A percentile compares a stretch with the other conserved stretches of the same genome.
Evolutionary conservation across 2,113 vertebrate genomes (phyloP).

Genomic region (Sturnus vulgaris): DNA sequence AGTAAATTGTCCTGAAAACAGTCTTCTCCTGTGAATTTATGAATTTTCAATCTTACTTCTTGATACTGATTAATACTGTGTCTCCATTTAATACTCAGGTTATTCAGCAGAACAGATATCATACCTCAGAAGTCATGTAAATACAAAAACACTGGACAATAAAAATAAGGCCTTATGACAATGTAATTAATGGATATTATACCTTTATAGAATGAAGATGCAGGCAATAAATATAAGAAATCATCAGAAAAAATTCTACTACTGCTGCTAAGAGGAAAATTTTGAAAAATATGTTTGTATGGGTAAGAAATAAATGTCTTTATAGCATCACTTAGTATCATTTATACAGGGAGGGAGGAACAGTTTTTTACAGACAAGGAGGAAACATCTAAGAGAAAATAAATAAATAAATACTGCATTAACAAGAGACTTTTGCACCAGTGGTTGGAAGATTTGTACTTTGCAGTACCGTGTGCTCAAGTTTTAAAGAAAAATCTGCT

Average conservation of each 20-base stretch:
- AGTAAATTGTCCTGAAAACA: conserved; percentile 63
- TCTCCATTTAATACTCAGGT: conserved; percentile 10
- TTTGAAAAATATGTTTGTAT: neutral
- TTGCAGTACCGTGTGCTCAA: fast-evolving
- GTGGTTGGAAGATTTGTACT: neutral
- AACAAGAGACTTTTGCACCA: neutral
- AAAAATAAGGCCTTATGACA: conserved; percentile 39
- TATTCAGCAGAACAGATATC: conserved; percentile 10
- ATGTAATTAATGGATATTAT: conserved; percentile 55
- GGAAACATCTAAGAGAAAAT: neutral
- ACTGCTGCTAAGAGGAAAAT: neutral
- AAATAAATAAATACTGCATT: neutral
- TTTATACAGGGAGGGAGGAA: neutral
- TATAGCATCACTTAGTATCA: neutral
- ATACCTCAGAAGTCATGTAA: conserved; percentile 20
- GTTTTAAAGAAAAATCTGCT: neutral
- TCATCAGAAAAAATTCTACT: neutral
- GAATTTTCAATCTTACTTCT: conserved; percentile 48
- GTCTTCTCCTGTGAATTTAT: conserved; percentile 39
- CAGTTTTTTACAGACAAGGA: neutral
- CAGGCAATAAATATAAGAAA: neutral
- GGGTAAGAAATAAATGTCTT: neutral
- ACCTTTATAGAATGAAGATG: conserved; percentile 15
- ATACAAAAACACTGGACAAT: conserved; percentile 35
- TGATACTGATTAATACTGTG: conserved; percentile 53